phyloP scores from a whole-genome alignment of 2,888 invertebrate genomes.

The Drosophila gaucha region DNA sequence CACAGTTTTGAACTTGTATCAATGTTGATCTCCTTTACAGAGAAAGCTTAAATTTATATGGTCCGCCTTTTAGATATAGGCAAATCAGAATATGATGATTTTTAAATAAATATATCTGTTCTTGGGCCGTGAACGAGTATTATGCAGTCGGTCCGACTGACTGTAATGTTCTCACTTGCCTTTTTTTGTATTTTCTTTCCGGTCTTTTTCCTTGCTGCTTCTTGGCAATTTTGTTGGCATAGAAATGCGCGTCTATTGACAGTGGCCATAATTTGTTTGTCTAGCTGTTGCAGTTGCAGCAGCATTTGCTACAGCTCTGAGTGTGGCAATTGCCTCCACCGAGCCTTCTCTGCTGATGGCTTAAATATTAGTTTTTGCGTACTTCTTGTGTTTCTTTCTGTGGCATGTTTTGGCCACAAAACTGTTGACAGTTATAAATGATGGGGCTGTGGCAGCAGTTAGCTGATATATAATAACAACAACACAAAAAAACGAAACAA shows the following conservation, averaged over 20 bases:
- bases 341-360: constrained; percentile 66
- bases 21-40: no score
- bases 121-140: neutral
- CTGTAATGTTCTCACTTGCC: neutral
- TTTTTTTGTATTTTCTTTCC: constrained; percentile 9
- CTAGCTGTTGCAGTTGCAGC: constrained; percentile 54
- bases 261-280: constrained; percentile 81
- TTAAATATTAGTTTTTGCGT: constrained; percentile 72
- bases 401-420: constrained; percentile 62
- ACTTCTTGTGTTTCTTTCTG: constrained; percentile 28
- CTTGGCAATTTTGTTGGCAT: constrained; percentile 67
- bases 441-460: constrained; percentile 55
- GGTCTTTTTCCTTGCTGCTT: constrained; percentile 17
- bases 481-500: neutral
- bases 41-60: no score
- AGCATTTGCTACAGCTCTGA: neutral
- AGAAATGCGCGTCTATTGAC: constrained; percentile 79
- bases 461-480: constrained; percentile 25
- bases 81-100: no score
- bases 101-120: no score
- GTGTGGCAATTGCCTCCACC: constrained; percentile 51
- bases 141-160: neutral
- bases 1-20: no score
- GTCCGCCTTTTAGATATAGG: no score
- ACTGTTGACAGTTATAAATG: constrained; percentile 81